Conservation (phyloP, 2,888 invertebrate genomes). For the Resseliella maxima region DNA sequence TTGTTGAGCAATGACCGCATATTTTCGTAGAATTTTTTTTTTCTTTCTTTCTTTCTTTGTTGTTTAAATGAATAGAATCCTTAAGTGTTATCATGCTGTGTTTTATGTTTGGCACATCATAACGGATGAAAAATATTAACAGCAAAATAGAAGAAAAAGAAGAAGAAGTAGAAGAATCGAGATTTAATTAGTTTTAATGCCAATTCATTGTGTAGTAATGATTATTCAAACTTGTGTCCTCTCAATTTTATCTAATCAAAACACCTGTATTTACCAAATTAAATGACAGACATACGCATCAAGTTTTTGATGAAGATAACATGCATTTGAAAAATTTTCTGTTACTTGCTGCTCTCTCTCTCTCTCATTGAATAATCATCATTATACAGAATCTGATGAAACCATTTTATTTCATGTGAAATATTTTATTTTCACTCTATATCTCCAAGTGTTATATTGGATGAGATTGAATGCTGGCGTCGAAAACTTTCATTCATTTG, state of each 20-base stretch:
- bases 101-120: too few relatives aligned
- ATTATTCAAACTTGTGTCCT: background rate
- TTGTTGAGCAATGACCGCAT: background rate
- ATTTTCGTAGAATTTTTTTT: background rate
- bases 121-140: too few relatives aligned
- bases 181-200: background rate
- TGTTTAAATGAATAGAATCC: too few relatives aligned
- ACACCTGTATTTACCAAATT: constrained; percentile 2
- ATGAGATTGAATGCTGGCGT: background rate
- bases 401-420: background rate
- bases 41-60: too few relatives aligned
- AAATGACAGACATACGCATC: background rate
- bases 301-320: background rate
- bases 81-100: too few relatives aligned
- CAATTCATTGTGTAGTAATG: background rate
- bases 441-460: background rate
- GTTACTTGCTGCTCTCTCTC: too few relatives aligned
- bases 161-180: background rate
- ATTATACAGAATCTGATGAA: too few relatives aligned
- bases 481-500: background rate
- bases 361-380: too few relatives aligned
- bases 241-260: constrained; percentile 34
- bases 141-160: too few relatives aligned
- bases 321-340: background rate
- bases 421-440: background rate